Conservation (phyloP, 2,888 invertebrate genomes). For the Drosophila limbata region DNA sequence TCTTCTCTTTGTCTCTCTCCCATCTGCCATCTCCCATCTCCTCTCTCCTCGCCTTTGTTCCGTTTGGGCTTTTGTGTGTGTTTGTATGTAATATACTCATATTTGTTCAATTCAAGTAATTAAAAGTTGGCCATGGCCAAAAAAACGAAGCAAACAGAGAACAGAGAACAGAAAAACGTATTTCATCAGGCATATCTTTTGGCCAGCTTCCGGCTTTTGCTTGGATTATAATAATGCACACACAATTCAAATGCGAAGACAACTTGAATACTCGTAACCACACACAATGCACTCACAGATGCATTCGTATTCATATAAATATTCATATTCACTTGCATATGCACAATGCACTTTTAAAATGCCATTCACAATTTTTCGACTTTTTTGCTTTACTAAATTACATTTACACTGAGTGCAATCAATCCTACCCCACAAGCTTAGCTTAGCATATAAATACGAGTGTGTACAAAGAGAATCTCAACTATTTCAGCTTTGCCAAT, state of each 20-base stretch:
- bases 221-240: conserved; percentile 31
- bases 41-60: not conserved
- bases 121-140: conserved; percentile 24
- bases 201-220: conserved; percentile 30
- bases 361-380: conserved; percentile 1
- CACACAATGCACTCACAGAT: conserved; percentile 2
- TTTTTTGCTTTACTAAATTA: conserved; percentile 4
- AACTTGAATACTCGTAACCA: conserved; percentile 2
- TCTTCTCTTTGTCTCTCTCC: not conserved
- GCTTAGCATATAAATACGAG: not conserved
- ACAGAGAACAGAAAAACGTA: not conserved
- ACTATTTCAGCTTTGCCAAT: not conserved
- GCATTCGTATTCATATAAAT: not conserved
- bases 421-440: not conserved
- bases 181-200: conserved; percentile 21
- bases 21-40: too few relatives aligned
- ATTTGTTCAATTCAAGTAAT: conserved; percentile 31
- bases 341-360: not conserved
- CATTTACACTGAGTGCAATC: conserved; percentile 2
- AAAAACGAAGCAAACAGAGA: not conserved
- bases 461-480: not conserved
- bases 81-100: conserved; percentile 2
- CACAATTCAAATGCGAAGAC: conserved; percentile 19
- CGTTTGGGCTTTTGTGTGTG: not conserved
- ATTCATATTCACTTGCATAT: not conserved